Evolutionary conservation across 2,888 invertebrate species (phyloP).

Genomic region (Carabus problematicus): DNA sequence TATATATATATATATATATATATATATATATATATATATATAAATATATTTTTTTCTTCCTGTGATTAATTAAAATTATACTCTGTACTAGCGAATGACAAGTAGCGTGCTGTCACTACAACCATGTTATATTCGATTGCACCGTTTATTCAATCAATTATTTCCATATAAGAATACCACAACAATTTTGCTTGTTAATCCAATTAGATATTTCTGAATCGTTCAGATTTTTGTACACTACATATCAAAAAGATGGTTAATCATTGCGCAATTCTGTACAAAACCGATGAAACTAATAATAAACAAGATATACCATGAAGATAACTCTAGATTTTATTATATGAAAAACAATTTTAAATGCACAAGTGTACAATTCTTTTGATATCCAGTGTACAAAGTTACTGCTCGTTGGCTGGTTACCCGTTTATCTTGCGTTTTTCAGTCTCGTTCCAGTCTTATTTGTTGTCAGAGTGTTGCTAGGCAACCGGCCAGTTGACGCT

Average conservation of each 20-base stretch:
- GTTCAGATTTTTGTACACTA: background rate
- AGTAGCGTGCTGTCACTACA: conserved; percentile 18
- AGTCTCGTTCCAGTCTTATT: background rate
- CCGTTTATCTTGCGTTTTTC: conserved; percentile 3
- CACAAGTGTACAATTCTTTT: no score
- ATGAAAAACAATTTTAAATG: no score
- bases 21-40: no score
- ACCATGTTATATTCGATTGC: conserved; percentile 14
- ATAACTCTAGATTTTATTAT: no score
- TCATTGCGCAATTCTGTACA: background rate
- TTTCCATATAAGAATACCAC: conserved; percentile 20
- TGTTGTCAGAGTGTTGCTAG: conserved; percentile 14
- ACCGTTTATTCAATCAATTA: conserved; percentile 17
- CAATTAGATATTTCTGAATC: conserved; percentile 21
- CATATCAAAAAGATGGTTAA: conserved; percentile 18
- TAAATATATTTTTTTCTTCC: no score
- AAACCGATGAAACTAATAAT: no score
- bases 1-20: no score
- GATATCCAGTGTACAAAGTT: background rate
- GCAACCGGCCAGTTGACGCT: conserved; percentile 4
- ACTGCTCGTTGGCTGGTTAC: background rate
- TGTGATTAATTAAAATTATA: no score
- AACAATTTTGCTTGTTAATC: conserved; percentile 18
- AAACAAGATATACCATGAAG: no score
- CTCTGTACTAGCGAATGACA: background rate